A percentile compares a stretch with the other conserved stretches of the same genome.
phyloP scores from a whole-genome alignment of 2,113 vertebrate species.

The Melanerpes aurifrons region DNA sequence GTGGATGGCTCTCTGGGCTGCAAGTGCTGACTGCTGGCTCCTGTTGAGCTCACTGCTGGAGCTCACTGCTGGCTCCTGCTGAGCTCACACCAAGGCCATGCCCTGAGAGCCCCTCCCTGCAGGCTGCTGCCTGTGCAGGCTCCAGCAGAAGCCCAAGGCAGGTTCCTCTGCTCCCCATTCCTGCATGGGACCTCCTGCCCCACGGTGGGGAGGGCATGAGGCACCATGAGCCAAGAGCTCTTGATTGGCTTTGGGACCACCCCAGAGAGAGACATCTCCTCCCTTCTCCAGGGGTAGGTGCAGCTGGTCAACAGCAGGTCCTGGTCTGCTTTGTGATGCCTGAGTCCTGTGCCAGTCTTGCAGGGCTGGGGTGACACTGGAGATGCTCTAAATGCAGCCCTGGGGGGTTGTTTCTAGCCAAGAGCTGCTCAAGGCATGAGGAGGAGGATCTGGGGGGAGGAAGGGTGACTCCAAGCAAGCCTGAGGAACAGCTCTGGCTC shows the following conservation, averaged over 20 bases:
- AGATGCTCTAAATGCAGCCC: not conserved
- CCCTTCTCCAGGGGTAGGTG: not conserved
- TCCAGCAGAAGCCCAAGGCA: not conserved
- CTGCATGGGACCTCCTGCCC: fast-evolving
- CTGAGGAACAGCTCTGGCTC: not conserved
- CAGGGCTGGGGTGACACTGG: not conserved
- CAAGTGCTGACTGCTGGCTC: no score
- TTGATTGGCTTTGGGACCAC: not conserved
- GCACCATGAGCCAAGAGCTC: not conserved
- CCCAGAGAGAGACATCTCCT: not conserved
- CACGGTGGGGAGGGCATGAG: fast-evolving
- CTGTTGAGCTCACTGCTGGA: no score
- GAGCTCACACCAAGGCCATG: not conserved
- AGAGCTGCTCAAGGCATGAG: fast-evolving
- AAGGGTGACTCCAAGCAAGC: not conserved
- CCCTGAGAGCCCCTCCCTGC: fast-evolving
- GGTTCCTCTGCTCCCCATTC: fast-evolving
- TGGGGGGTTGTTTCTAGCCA: not conserved
- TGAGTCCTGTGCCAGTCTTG: not conserved
- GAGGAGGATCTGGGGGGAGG: not conserved
- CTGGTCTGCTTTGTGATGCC: not conserved
- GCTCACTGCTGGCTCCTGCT: no score
- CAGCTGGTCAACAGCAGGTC: not conserved
- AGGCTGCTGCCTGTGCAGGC: not conserved
- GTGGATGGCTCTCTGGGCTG: no score